Percentiles rank a stretch among this genome's conserved stretches.
phyloP scores from a whole-genome alignment of 1,140 invertebrate genomes.

The Thaumatotibia leucotreta region DNA sequence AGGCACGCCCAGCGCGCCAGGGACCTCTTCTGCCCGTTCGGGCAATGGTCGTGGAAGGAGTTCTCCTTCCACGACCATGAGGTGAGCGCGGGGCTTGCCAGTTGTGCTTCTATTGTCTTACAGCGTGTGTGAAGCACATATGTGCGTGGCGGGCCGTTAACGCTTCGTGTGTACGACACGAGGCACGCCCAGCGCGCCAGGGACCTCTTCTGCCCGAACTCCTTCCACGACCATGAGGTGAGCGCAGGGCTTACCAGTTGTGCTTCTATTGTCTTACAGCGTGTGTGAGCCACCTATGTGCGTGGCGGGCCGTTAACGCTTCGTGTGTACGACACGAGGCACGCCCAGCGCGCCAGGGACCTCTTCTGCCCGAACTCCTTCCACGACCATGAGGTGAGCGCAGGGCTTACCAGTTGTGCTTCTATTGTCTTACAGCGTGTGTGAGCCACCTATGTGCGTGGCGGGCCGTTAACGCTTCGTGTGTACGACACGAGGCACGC shows the following conservation, averaged over 20 bases:
- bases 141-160: conserved; percentile 79
- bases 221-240: conserved; percentile 28
- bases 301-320: conserved; percentile 80
- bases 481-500: too few species aligned
- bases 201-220: conserved; percentile 69
- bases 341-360: conserved; percentile 62
- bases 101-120: too few species aligned
- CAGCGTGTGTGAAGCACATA: too few species aligned
- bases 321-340: conserved; percentile 86
- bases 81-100: conserved; percentile 19
- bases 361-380: too few species aligned
- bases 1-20: conserved; percentile 75
- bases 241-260: conserved; percentile 5
- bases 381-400: too few species aligned
- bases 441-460: too few species aligned
- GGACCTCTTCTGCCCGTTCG: conserved; percentile 75
- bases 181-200: conserved; percentile 75
- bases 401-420: too few species aligned
- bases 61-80: conserved; percentile 25
- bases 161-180: conserved; percentile 84
- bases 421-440: too few species aligned
- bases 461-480: too few species aligned
- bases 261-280: too few species aligned
- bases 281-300: too few species aligned
- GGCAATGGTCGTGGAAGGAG: too few species aligned